Evolutionary conservation across 2,797 vertebrate genomes (phyloP).

Genomic region (Protosalanx chinensis): DNA sequence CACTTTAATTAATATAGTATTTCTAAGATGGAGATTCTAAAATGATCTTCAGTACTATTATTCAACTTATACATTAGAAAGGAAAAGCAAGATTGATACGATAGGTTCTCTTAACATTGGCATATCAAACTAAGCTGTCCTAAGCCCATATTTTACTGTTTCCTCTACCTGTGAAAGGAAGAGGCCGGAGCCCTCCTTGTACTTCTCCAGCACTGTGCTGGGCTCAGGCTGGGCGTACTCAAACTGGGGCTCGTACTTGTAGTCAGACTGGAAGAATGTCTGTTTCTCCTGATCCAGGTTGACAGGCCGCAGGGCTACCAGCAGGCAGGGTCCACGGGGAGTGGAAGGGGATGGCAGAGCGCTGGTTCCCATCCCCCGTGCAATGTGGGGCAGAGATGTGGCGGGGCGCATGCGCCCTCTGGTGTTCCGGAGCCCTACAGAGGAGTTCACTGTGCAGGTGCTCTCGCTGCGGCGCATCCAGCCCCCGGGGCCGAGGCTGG

Average conservation of each 20-base stretch:
- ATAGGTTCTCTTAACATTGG: not conserved
- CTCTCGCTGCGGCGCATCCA: constrained; percentile 87
- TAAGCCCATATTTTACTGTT: not conserved
- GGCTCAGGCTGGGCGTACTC: constrained; percentile 83
- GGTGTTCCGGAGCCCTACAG: constrained; percentile 37
- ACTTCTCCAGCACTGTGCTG: constrained; percentile 83
- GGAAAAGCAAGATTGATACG: not conserved
- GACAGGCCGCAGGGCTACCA: constrained; percentile 85
- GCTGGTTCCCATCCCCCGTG: constrained; percentile 56
- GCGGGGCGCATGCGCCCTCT: constrained; percentile 75
- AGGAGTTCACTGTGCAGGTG: constrained; percentile 73
- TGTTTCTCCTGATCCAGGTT: constrained; percentile 85
- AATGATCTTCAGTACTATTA: too few relatives aligned
- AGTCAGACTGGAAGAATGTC: constrained; percentile 84
- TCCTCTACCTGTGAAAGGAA: constrained; percentile 88
- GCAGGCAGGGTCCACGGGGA: constrained; percentile 77
- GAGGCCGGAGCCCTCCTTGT: constrained; percentile 84
- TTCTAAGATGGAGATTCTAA: too few relatives aligned
- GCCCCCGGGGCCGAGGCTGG: constrained; percentile 60
- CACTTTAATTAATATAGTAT: too few relatives aligned
- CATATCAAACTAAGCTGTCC: not conserved
- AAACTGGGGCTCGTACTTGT: constrained; percentile 90
- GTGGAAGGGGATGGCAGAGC: constrained; percentile 30
- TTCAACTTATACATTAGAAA: not conserved
- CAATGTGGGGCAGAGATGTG: constrained; percentile 87